A percentile compares a stretch with the other conserved stretches of the same genome.
These are phyloP conservation scores for Amphiprion percula DNA, from an alignment of 2,113 vertebrate species.

Conservation along the genomic window DNA sequence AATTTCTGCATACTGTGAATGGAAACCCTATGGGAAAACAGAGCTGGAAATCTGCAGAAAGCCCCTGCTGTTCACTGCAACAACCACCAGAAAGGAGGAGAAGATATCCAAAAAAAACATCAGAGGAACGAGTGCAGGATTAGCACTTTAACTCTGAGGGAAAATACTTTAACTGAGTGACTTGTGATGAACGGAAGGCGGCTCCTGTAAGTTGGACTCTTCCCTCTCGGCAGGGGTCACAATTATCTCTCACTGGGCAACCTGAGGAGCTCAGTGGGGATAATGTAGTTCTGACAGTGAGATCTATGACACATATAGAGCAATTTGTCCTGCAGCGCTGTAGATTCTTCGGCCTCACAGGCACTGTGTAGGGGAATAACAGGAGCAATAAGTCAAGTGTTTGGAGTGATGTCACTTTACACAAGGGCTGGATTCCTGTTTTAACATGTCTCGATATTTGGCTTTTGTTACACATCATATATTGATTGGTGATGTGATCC, in stretches of 20 bases:
- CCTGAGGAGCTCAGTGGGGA: slow-evolving; percentile 53
- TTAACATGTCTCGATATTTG: slow-evolving; percentile 28
- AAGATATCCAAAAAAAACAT: not conserved
- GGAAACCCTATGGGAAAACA: not conserved
- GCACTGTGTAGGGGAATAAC: slow-evolving; percentile 10
- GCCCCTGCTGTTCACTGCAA: not conserved
- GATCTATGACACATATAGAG: slow-evolving; percentile 46
- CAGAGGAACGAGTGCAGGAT: not conserved
- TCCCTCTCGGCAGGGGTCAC: slow-evolving; percentile 62
- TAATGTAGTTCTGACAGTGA: slow-evolving; percentile 58
- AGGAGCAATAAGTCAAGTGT: slow-evolving; percentile 47
- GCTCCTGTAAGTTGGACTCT: slow-evolving; percentile 43
- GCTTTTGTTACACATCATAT: slow-evolving; percentile 47
- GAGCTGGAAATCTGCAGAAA: not conserved
- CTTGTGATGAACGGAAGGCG: slow-evolving; percentile 25
- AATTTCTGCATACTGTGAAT: not conserved
- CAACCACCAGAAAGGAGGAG: not conserved
- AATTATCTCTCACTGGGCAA: slow-evolving; percentile 66
- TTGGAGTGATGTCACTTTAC: slow-evolving; percentile 41
- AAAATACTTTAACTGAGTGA: slow-evolving; percentile 14
- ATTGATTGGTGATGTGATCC: slow-evolving; percentile 49
- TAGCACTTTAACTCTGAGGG: not conserved
- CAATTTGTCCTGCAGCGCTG: slow-evolving; percentile 41
- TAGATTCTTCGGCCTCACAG: slow-evolving; percentile 5
- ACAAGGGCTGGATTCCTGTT: not conserved